Percentiles rank a stretch among this genome's conserved stretches.
phyloP scores from a whole-genome alignment of 2,113 vertebrate species.

The Solenodon paradoxus region DNA sequence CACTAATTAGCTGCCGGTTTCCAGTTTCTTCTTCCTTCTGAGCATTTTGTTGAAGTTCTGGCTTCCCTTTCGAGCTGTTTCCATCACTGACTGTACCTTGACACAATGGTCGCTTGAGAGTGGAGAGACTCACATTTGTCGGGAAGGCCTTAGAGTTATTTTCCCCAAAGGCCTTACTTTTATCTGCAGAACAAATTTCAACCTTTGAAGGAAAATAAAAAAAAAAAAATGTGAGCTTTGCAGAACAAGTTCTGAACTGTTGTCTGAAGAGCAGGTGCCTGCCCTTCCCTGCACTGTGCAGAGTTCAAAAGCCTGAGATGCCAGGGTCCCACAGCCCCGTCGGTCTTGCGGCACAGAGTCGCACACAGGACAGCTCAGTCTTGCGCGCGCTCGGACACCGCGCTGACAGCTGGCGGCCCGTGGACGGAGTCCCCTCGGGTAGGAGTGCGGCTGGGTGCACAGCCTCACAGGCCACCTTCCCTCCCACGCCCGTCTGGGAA shows the following conservation, averaged over 20 bases:
- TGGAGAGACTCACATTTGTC: neutral
- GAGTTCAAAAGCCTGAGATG: neutral
- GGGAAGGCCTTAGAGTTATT: slow-evolving; percentile 43
- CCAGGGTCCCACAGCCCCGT: neutral
- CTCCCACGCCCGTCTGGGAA: neutral
- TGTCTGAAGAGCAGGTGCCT: neutral
- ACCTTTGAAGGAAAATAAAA: slow-evolving; percentile 27
- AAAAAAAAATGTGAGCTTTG: neutral
- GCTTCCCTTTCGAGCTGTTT: neutral
- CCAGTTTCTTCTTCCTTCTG: neutral
- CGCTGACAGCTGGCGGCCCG: no score
- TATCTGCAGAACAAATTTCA: slow-evolving; percentile 52
- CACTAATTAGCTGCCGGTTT: neutral
- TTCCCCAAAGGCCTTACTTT: slow-evolving; percentile 58
- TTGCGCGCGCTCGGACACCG: no score
- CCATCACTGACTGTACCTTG: neutral
- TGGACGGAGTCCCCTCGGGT: no score
- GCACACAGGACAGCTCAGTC: no score
- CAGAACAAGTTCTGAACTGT: slow-evolving; percentile 22
- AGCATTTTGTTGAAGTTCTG: neutral
- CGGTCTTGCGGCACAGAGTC: neutral
- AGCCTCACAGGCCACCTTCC: neutral
- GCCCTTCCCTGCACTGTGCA: neutral
- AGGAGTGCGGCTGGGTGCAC: no score
- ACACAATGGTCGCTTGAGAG: neutral